Evolutionary conservation across 2,888 invertebrate genomes (phyloP).

Genomic region (Petrophora chlorosata): DNA sequence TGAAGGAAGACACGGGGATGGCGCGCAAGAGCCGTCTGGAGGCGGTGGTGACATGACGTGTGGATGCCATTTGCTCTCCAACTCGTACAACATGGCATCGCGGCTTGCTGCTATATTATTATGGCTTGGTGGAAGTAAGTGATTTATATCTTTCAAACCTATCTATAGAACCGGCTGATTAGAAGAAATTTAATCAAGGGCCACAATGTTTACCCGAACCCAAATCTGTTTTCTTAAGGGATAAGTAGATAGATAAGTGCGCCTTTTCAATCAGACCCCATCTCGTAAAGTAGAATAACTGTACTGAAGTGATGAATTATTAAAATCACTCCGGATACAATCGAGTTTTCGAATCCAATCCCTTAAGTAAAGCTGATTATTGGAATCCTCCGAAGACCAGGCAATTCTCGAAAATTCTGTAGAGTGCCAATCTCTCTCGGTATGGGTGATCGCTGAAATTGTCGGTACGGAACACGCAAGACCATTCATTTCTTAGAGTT

Average conservation of each 20-base stretch:
- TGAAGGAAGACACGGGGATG: conserved; percentile 58
- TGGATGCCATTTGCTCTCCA: conserved; percentile 41
- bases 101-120: conserved; percentile 68
- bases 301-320: conserved; percentile 75
- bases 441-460: conserved; percentile 61
- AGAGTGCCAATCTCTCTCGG: conserved; percentile 76
- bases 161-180: not conserved
- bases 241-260: conserved; percentile 53
- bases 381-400: conserved; percentile 66
- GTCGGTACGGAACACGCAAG: conserved; percentile 65
- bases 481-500: conserved; percentile 70
- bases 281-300: conserved; percentile 56
- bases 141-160: not conserved
- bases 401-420: conserved; percentile 67
- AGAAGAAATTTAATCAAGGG: conserved; percentile 1
- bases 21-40: conserved; percentile 52
- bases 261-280: conserved; percentile 54
- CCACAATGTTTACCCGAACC: conserved; percentile 25
- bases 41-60: conserved; percentile 67
- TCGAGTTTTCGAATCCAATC: conserved; percentile 78
- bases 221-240: conserved; percentile 23
- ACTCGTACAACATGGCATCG: conserved; percentile 64
- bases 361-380: conserved; percentile 82
- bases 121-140: conserved; percentile 78
- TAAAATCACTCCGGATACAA: conserved; percentile 79